Evolutionary conservation across 2,888 invertebrate genomes (phyloP), one percentile per base, ranked within the genome.

Genomic region (Mesorhabditis belari): DNA sequence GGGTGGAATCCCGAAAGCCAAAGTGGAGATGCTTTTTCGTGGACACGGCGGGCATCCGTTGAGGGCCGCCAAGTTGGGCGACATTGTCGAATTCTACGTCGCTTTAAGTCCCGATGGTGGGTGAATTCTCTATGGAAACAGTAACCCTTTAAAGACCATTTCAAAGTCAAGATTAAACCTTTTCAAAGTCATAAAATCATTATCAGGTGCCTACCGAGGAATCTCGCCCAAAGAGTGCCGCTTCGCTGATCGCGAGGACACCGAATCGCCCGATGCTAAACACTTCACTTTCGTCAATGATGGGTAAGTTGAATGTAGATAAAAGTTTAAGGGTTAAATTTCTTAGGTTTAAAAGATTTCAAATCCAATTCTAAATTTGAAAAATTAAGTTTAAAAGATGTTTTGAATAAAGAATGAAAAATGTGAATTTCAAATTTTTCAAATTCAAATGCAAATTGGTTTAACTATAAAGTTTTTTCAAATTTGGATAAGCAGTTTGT

Each of bases 1-100:
- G 1, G 77, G 77, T 26, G 74, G 76, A 27, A 73, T 70, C 57
- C 77, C 77, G 5, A 74, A 73, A 59, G 75, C 77, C 6, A 74
- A 74, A 58, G 74, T 74, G 5, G 67, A 73, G 24, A 70, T 67
- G 70, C 24, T 71, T 3, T 77, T 77, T 67, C 63, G 68, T 17
- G 66, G 62, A 26, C 54, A 62, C 5, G 70, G 73, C 49, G 75
- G 74, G 5, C 59, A 61, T 23, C 69, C 74, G 3, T 61, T 77
- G 19, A 58, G 68, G 55, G 67, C 73, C 9, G 77, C 74, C 0
- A 70, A 71, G 57, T 65, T 75, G 27, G 75, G 73, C 9, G 77
- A 77, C 52, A 58, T 57, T 19, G 69, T 77, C 17, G 72, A 73
- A 50, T 70, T 77, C 55, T 74, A 72, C 57, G 63, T 77, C 6